phyloP scores from a whole-genome alignment of 2,113 vertebrate genomes.

The Coptodon bakossiorum region DNA sequence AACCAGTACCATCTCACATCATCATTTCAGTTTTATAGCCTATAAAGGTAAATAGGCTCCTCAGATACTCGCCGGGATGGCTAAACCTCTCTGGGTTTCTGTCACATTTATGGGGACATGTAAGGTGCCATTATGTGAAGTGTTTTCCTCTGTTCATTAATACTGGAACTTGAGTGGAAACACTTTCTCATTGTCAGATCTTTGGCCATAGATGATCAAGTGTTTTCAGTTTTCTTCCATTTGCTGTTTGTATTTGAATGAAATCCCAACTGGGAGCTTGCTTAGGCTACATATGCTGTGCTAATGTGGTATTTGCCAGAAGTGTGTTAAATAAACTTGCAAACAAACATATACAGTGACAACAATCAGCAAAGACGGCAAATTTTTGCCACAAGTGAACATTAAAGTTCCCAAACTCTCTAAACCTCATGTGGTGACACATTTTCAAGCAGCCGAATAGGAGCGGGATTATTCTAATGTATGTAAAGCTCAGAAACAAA shows the following conservation, averaged over 20 bases:
- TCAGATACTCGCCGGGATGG: background rate
- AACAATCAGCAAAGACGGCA: background rate
- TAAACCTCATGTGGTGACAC: background rate
- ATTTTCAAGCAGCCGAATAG: background rate
- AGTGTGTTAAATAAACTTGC: background rate
- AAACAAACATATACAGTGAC: background rate
- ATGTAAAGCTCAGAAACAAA: constrained; percentile 34
- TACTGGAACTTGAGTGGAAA: background rate
- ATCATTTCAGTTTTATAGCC: background rate
- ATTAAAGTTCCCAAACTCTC: background rate
- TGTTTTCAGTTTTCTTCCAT: background rate
- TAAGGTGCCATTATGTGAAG: background rate
- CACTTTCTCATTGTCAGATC: background rate
- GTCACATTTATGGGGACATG: background rate
- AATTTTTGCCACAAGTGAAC: background rate
- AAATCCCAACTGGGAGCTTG: background rate
- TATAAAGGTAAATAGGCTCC: background rate
- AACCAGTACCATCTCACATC: background rate
- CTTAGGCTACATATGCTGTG: background rate
- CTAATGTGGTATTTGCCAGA: background rate
- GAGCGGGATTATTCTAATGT: constrained; percentile 40
- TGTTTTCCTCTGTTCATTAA: background rate
- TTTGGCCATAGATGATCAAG: background rate
- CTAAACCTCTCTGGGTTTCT: background rate
- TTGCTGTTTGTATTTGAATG: background rate